A percentile compares a stretch with the other conserved stretches of the same genome.
Conservation (phyloP, 2,113 vertebrate species). For the Grantiella picta region DNA sequence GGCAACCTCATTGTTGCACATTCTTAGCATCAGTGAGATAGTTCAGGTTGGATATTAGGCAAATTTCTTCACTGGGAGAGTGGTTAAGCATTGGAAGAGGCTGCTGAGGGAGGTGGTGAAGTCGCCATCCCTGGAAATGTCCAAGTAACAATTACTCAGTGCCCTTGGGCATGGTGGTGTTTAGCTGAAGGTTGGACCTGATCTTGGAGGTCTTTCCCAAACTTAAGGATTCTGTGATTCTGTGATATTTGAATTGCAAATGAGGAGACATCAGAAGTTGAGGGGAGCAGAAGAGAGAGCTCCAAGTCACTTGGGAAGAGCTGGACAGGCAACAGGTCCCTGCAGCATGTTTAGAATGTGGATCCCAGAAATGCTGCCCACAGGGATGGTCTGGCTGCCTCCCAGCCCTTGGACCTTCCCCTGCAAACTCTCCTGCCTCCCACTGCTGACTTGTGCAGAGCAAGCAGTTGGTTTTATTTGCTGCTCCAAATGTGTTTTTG, state of each 20-base stretch:
- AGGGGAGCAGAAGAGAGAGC: not conserved
- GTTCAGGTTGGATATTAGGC: not conserved
- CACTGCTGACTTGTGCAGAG: not conserved
- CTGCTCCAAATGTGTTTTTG: not conserved
- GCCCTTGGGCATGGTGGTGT: not conserved
- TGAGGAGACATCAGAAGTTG: not conserved
- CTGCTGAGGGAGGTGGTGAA: not conserved
- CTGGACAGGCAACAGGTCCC: accelerated
- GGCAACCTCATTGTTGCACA: accelerated
- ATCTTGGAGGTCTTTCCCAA: not conserved
- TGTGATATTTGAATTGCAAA: not conserved
- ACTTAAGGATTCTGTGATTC: not conserved
- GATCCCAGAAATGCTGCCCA: not conserved
- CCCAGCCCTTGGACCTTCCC: not conserved
- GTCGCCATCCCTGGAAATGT: not conserved
- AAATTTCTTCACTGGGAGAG: not conserved
- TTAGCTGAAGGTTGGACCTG: no score
- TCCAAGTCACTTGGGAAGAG: not conserved
- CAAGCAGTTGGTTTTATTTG: not conserved
- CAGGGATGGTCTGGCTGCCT: accelerated
- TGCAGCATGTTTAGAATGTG: not conserved
- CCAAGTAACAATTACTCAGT: not conserved
- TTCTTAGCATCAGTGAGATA: not conserved
- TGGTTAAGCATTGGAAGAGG: not conserved
- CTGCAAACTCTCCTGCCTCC: not conserved